These are phyloP conservation scores for Psococerastis gibbosa DNA, from an alignment of 2,888 invertebrate genomes.

Conservation along the genomic window DNA sequence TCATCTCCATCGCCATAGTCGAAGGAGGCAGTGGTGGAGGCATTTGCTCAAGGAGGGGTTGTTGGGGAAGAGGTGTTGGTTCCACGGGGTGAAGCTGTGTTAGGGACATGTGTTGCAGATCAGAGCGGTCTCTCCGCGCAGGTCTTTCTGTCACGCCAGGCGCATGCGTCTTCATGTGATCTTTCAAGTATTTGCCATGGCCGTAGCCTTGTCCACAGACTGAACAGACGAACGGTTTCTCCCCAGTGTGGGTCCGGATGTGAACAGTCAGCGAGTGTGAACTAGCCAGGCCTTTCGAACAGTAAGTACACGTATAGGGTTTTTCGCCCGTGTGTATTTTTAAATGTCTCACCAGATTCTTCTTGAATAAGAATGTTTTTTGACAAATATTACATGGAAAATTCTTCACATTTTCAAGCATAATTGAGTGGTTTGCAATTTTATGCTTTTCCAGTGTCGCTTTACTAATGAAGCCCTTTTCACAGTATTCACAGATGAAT, in stretches of 20 bases:
- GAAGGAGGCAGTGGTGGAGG: not conserved
- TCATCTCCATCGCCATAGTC: conserved; percentile 7
- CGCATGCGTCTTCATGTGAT: conserved; percentile 13
- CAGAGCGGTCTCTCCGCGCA: not conserved
- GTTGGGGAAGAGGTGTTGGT: not conserved
- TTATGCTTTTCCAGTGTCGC: conserved; percentile 24
- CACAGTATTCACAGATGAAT: conserved; percentile 23
- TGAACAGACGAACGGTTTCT: conserved; percentile 18
- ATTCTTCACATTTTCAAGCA: conserved; percentile 3
- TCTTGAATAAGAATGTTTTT: conserved; percentile 7
- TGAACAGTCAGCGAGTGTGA: conserved; percentile 14
- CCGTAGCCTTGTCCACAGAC: conserved; percentile 23
- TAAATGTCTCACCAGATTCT: conserved; percentile 16
- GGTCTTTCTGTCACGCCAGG: conserved; percentile 10
- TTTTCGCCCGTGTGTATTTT: conserved; percentile 17
- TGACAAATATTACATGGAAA: conserved; percentile 2
- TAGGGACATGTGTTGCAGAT: not conserved
- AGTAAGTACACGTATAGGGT: conserved; percentile 14
- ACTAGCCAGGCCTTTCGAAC: conserved; percentile 16
- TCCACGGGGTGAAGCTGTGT: not conserved
- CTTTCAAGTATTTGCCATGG: conserved; percentile 7
- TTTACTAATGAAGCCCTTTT: conserved; percentile 25
- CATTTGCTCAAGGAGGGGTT: not conserved
- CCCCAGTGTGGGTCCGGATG: conserved; percentile 14
- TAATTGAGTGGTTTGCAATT: conserved; percentile 14